Evolutionary conservation across 2,797 vertebrate genomes (phyloP).

Genomic region (Enteromius argenteus): DNA sequence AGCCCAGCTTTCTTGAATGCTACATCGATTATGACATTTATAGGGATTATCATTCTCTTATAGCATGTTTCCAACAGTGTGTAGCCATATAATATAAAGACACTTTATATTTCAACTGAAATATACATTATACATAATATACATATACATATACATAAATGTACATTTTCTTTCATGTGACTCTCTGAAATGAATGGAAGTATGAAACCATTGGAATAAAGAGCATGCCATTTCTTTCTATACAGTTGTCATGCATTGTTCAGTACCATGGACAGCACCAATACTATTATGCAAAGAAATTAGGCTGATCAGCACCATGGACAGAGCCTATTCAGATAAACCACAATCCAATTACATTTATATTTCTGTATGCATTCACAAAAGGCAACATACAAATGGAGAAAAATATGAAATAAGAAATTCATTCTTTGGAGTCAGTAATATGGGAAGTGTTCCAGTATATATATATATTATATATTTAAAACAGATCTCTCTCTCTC

Average conservation of each 20-base stretch:
- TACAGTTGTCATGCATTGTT: neutral
- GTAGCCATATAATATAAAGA: slow-evolving; percentile 1
- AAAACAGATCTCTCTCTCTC: too few relatives aligned
- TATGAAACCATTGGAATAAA: neutral
- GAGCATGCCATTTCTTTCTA: neutral
- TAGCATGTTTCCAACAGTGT: slow-evolving; percentile 13
- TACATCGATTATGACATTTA: slow-evolving; percentile 13
- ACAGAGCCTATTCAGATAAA: neutral
- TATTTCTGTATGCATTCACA: neutral
- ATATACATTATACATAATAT: too few relatives aligned
- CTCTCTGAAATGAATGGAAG: neutral
- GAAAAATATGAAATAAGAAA: neutral
- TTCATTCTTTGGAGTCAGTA: neutral
- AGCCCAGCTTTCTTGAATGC: neutral
- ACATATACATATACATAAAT: too few relatives aligned
- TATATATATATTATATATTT: neutral
- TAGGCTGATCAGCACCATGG: neutral
- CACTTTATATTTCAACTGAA: slow-evolving; percentile 5
- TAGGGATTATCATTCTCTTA: neutral
- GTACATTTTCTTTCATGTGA: slow-evolving; percentile 9
- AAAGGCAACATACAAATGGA: neutral
- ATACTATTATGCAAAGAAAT: neutral
- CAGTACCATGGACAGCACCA: neutral
- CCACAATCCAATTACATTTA: slow-evolving; percentile 1
- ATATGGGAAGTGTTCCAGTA: neutral